Conservation (phyloP, 92 coral and sea anemone species). For the Epizoanthus scotinus region DNA sequence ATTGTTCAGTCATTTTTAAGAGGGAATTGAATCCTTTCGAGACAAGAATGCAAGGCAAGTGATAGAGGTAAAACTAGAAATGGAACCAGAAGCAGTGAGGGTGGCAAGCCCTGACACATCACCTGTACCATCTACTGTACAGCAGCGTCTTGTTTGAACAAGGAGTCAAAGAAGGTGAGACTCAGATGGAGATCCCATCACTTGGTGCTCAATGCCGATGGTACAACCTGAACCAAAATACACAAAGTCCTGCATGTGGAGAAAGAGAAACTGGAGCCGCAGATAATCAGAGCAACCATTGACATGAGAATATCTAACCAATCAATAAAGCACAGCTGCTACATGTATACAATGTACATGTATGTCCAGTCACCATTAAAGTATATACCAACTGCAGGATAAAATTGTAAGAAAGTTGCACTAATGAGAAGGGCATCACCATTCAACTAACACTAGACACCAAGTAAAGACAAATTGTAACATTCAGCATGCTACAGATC, state of each 20-base stretch:
- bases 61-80: conserved; percentile 57
- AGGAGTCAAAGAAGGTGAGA: too few relatives aligned
- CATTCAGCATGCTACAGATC: conserved; percentile 59
- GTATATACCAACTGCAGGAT: conserved; percentile 44
- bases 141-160: too few relatives aligned
- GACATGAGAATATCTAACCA: conserved; percentile 60
- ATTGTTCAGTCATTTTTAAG: conserved; percentile 38
- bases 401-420: conserved; percentile 54
- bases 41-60: conserved; percentile 38
- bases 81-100: conserved; percentile 60
- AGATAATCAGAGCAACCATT: conserved; percentile 67
- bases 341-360: neutral
- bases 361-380: conserved; percentile 56
- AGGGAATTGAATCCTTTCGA: conserved; percentile 63
- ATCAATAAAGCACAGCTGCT: conserved; percentile 53
- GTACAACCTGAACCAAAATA: conserved; percentile 59
- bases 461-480: conserved; percentile 51
- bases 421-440: conserved; percentile 53
- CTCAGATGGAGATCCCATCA: conserved; percentile 58
- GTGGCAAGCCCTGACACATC: conserved; percentile 62
- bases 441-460: conserved; percentile 43
- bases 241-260: conserved; percentile 20
- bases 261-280: conserved; percentile 59
- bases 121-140: conserved; percentile 56
- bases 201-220: conserved; percentile 67